Evolutionary conservation across 1,140 invertebrate genomes (phyloP).

Genomic region (Thaumatotibia leucotreta): DNA sequence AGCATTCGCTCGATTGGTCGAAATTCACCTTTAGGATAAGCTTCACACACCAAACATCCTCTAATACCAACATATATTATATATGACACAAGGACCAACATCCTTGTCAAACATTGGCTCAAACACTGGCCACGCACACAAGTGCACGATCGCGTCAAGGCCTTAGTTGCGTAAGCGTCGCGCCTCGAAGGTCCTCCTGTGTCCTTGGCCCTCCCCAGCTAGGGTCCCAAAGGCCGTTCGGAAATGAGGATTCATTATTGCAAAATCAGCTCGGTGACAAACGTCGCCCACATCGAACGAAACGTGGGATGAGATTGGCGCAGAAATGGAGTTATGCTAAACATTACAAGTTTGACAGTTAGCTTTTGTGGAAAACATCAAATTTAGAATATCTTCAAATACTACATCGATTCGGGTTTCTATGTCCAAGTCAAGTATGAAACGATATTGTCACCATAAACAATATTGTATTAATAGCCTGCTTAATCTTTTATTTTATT

Average conservation of each 20-base stretch:
- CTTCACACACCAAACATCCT: too few relatives aligned
- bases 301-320: not conserved
- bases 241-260: constrained; percentile 20
- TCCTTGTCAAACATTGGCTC: not conserved
- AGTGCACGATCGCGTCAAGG: constrained; percentile 26
- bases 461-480: too few relatives aligned
- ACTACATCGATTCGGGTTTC: too few relatives aligned
- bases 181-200: constrained; percentile 51
- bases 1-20: too few relatives aligned
- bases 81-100: not conserved
- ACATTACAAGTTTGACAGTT: not conserved
- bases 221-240: constrained; percentile 23
- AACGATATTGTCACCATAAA: too few relatives aligned
- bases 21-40: too few relatives aligned
- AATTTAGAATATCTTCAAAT: too few relatives aligned
- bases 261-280: constrained; percentile 5
- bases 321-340: not conserved
- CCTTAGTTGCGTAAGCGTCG: constrained; percentile 68
- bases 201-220: constrained; percentile 45
- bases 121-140: not conserved
- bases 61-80: not conserved
- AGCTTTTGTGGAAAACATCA: too few relatives aligned
- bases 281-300: not conserved
- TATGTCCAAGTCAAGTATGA: too few relatives aligned
- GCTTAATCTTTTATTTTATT: too few relatives aligned